phyloP scores from a whole-genome alignment of 1,140 invertebrate genomes.

The Cotesia typhae region DNA sequence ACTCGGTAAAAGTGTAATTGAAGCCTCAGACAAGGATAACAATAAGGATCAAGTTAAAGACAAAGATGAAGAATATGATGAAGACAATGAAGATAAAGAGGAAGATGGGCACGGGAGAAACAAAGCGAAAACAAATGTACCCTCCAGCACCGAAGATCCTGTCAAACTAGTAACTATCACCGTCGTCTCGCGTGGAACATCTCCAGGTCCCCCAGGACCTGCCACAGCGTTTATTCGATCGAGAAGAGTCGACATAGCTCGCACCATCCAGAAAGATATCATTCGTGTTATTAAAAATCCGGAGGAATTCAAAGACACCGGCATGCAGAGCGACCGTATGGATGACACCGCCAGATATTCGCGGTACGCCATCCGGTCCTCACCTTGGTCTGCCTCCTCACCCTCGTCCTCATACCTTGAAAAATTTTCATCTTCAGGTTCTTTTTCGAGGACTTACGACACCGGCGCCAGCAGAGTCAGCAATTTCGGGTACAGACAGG shows the following conservation, averaged over 20 bases:
- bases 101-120: neutral
- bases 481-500: slow-evolving; percentile 47
- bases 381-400: slow-evolving; percentile 54
- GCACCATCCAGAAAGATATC: slow-evolving; percentile 74
- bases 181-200: slow-evolving; percentile 78
- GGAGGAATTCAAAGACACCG: slow-evolving; percentile 69
- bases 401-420: slow-evolving; percentile 74
- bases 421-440: slow-evolving; percentile 51
- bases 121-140: neutral
- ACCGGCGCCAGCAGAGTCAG: slow-evolving; percentile 47
- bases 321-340: slow-evolving; percentile 74
- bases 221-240: slow-evolving; percentile 69
- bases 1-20: slow-evolving; percentile 1
- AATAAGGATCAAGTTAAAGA: slow-evolving; percentile 1
- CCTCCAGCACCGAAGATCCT: neutral
- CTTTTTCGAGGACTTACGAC: slow-evolving; percentile 47
- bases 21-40: neutral
- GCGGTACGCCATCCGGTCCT: slow-evolving; percentile 68
- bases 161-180: slow-evolving; percentile 60
- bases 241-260: slow-evolving; percentile 75
- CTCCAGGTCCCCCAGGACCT: slow-evolving; percentile 76
- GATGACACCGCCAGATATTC: slow-evolving; percentile 72
- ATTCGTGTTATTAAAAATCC: slow-evolving; percentile 66
- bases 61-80: neutral
- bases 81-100: neutral